These are phyloP conservation scores for Sialis lutaria DNA, from an alignment of 2,888 invertebrate species.

Conservation along the genomic window DNA sequence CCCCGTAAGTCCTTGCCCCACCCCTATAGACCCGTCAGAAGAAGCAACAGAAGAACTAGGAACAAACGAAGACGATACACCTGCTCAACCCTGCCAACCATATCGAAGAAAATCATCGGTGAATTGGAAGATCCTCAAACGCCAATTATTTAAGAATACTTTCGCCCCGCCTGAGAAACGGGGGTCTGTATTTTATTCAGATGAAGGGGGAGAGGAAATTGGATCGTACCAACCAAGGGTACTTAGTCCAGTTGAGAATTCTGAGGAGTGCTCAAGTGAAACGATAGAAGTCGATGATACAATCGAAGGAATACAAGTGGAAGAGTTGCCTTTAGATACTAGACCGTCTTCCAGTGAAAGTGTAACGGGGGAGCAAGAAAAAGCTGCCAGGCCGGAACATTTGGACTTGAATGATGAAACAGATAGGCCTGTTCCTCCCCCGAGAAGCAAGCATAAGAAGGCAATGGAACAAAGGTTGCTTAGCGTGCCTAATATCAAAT, in stretches of 20 bases:
- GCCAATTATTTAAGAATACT: background rate
- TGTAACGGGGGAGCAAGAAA: slow-evolving; percentile 30
- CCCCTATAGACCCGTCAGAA: slow-evolving; percentile 2
- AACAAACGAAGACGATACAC: background rate
- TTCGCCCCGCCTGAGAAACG: slow-evolving; percentile 13
- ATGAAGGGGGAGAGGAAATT: too few species aligned
- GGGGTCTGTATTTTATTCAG: too few species aligned
- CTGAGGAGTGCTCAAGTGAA: slow-evolving; percentile 17
- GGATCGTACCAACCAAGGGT: too few species aligned
- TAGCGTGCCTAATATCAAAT: slow-evolving; percentile 63
- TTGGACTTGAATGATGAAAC: slow-evolving; percentile 35
- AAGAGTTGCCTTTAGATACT: too few species aligned
- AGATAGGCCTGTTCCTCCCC: slow-evolving; percentile 33
- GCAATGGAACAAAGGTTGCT: slow-evolving; percentile 44
- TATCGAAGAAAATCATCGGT: background rate
- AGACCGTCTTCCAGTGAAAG: background rate
- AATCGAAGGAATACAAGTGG: slow-evolving; percentile 11
- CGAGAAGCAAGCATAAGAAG: slow-evolving; percentile 32
- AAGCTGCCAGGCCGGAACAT: slow-evolving; percentile 38
- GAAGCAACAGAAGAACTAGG: background rate
- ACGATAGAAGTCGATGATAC: slow-evolving; percentile 12
- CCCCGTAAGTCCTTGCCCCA: slow-evolving; percentile 3
- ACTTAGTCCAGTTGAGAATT: slow-evolving; percentile 17
- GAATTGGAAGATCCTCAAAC: background rate
- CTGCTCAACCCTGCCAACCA: background rate